Percentiles rank a stretch among this genome's conserved stretches.
These are phyloP conservation scores for Drosophila nikananu DNA, from an alignment of 1,140 invertebrate genomes.

Conservation along the genomic window DNA sequence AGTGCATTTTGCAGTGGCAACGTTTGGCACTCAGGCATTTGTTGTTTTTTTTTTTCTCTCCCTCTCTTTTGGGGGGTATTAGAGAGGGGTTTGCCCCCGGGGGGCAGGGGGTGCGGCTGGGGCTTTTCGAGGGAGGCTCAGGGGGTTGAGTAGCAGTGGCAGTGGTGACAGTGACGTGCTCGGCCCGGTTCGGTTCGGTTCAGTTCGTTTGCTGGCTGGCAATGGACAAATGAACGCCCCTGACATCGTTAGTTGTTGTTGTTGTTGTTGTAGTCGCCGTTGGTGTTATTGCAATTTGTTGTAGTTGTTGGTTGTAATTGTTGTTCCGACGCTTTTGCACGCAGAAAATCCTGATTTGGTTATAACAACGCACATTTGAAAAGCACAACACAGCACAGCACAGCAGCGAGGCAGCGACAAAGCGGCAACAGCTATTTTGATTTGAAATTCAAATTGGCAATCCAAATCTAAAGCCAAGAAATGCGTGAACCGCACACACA, in stretches of 20 bases:
- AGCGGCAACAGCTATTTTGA: slow-evolving; percentile 32
- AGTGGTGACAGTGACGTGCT: slow-evolving; percentile 77
- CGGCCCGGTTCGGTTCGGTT: slow-evolving; percentile 73
- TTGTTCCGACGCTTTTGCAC: slow-evolving; percentile 68
- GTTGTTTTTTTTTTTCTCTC: neutral
- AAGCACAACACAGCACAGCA: slow-evolving; percentile 21
- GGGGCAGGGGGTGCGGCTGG: neutral
- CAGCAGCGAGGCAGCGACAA: slow-evolving; percentile 30
- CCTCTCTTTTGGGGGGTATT: slow-evolving; percentile 9
- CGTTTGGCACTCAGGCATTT: slow-evolving; percentile 64
- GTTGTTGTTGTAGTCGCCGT: slow-evolving; percentile 4
- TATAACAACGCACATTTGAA: slow-evolving; percentile 80
- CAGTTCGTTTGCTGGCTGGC: slow-evolving; percentile 68
- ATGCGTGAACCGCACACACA: slow-evolving; percentile 64
- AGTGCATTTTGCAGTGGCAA: slow-evolving; percentile 81
- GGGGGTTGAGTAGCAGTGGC: slow-evolving; percentile 30
- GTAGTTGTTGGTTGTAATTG: slow-evolving; percentile 60
- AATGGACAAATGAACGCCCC: slow-evolving; percentile 83
- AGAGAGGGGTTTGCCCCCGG: slow-evolving; percentile 3
- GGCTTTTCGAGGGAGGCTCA: slow-evolving; percentile 17
- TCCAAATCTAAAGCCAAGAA: slow-evolving; percentile 72
- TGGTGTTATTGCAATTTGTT: slow-evolving; percentile 31
- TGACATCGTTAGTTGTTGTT: slow-evolving; percentile 77
- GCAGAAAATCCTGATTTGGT: slow-evolving; percentile 82
- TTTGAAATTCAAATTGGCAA: slow-evolving; percentile 81